phyloP scores from a whole-genome alignment of 2,113 vertebrate genomes.

The Circaetus gallicus region DNA sequence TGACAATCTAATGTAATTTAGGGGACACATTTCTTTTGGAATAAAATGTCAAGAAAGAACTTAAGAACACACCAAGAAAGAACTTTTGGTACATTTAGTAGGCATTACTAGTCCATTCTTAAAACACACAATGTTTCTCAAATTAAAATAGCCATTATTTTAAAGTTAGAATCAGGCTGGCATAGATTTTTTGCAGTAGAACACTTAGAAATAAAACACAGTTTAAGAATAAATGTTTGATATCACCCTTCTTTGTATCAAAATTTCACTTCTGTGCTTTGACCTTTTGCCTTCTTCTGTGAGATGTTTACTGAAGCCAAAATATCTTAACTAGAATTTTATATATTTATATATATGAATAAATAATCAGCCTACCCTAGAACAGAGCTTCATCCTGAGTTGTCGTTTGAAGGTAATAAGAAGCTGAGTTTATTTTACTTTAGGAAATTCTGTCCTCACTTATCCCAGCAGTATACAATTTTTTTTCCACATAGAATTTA shows the following conservation, averaged over 20 bases:
- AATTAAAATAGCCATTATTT: not conserved
- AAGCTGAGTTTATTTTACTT: not conserved
- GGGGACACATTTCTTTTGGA: not conserved
- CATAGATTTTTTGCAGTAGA: not conserved
- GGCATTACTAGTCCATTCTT: not conserved
- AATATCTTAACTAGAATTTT: not conserved
- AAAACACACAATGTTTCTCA: not conserved
- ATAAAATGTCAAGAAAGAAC: not conserved
- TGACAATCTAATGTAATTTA: not conserved
- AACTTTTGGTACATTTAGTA: not conserved
- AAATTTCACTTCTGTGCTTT: not conserved
- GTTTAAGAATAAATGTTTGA: not conserved
- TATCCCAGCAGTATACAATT: not conserved
- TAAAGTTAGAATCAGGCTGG: not conserved
- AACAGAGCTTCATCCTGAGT: not conserved
- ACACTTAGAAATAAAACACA: not conserved
- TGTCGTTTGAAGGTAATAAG: not conserved
- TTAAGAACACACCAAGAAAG: not conserved
- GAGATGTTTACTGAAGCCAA: not conserved
- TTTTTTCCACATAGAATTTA: not conserved
- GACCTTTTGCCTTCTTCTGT: not conserved
- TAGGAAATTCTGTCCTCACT: not conserved
- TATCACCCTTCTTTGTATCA: not conserved
- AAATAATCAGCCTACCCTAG: not conserved
- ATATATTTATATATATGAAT: not conserved